Evolutionary conservation across 2,888 invertebrate genomes (phyloP), one percentile per base, ranked within the genome.

Genomic region (Pachymerium ferrugineum): DNA sequence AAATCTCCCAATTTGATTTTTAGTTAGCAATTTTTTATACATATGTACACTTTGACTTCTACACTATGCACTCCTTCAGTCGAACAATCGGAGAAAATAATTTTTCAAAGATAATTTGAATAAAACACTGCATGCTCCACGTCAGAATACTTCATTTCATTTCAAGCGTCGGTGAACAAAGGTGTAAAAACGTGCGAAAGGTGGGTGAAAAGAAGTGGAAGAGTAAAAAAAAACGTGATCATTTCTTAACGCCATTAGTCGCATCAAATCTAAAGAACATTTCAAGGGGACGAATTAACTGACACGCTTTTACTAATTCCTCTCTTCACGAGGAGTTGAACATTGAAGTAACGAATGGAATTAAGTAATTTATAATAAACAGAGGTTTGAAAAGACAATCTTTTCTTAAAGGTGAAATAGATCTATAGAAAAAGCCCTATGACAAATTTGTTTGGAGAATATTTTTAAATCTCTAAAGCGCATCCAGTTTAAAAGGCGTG

Each of bases 401-500:
- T 62, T 62, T 54, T 54, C 3, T 62, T 62, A 28, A 62, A 62
- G 62, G 28, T 62, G 62, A 38, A 38, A 12, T 62, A 28, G 62
- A 62, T 14, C 6, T 62, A 16, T 3, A 38, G 28, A 62, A 62
- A 62, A 62, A 62, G 62, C 62, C 28, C 62, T 62, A 62, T 22
- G 19, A 19, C 25, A 62, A 62, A 1, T 62, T 62, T 25, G 12
- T 54, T 54, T 54, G 19, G 19, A 22, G 22, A 54, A 54, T 54
- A 54, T n/a, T 54, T 54, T 62, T 62, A 62, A 62, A 62, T 62
- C 8, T 62, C 62, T 62, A 62, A 28, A 62, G 62, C 62, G 62
- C 62, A 62, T 62, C 62, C 62, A 62, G 25, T 62, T 62, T 28
- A 62, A 62, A 62, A 62, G 62, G 62, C 62, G 62, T 62, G 62